These are phyloP conservation scores for Hydropotes inermis DNA, from an alignment of 2,113 vertebrate genomes.

Conservation along the genomic window DNA sequence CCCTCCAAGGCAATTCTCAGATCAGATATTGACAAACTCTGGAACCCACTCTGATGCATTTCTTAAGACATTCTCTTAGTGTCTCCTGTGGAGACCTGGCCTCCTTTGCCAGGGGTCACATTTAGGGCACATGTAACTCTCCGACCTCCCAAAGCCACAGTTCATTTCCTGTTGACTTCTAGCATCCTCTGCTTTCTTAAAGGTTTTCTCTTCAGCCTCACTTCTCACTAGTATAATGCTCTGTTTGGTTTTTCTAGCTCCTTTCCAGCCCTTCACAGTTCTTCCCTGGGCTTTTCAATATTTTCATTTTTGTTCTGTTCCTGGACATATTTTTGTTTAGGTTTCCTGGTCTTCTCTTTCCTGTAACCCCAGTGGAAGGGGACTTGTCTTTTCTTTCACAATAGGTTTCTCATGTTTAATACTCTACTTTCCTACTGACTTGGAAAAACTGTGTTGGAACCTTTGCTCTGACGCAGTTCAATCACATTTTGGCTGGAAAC, in stretches of 20 bases:
- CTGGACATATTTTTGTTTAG: not conserved
- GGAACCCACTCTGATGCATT: not conserved
- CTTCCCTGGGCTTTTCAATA: not conserved
- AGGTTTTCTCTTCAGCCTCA: not conserved
- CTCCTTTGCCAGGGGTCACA: not conserved
- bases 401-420: not conserved
- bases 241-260: not conserved
- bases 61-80: not conserved
- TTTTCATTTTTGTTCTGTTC: not conserved
- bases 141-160: not conserved
- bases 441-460: constrained; percentile 29
- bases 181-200: not conserved
- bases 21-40: not conserved
- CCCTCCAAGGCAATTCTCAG: not conserved
- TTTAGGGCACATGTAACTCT: not conserved
- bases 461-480: constrained; percentile 7
- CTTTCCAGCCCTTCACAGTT: not conserved
- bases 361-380: not conserved
- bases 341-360: not conserved
- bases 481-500: constrained; percentile 43
- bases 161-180: constrained; percentile 2
- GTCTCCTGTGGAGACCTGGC: not conserved
- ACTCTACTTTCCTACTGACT: constrained; percentile 22
- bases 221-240: not conserved
- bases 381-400: not conserved